These are phyloP conservation scores for Pachyramphus minor DNA, from an alignment of 2,113 vertebrate species.

Conservation along the genomic window DNA sequence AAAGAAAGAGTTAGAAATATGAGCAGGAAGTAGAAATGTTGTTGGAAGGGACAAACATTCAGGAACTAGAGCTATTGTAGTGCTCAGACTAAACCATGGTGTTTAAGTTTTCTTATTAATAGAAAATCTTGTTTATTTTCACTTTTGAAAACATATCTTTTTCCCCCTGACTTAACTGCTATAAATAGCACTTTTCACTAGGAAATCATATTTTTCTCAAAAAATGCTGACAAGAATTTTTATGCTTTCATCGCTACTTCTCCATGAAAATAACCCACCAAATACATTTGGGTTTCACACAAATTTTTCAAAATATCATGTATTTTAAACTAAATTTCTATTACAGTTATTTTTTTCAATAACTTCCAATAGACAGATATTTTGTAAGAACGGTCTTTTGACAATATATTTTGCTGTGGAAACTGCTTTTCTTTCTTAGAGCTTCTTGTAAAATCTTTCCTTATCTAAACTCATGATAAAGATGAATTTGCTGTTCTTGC, in stretches of 20 bases:
- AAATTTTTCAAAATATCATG: not conserved
- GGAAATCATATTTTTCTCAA: not conserved
- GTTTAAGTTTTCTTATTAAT: not conserved
- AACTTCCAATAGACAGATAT: not conserved
- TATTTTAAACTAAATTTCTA: not conserved
- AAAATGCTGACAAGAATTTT: not conserved
- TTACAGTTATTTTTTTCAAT: not conserved
- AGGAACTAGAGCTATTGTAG: not conserved
- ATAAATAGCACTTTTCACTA: not conserved
- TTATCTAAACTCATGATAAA: not conserved
- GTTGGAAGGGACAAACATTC: not conserved
- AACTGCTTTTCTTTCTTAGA: not conserved
- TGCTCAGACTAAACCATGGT: not conserved
- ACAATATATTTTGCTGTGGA: not conserved
- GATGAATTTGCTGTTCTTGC: not conserved
- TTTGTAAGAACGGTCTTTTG: not conserved
- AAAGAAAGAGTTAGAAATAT: not conserved
- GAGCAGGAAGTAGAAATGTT: not conserved
- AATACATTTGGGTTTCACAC: not conserved
- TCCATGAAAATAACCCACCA: not conserved
- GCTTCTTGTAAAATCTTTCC: not conserved
- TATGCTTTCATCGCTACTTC: not conserved
- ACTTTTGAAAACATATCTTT: not conserved
- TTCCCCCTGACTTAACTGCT: not conserved
- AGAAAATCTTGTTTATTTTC: not conserved